Evolutionary conservation across 2,888 invertebrate species (phyloP).

Genomic region (Electrophaes corylata): DNA sequence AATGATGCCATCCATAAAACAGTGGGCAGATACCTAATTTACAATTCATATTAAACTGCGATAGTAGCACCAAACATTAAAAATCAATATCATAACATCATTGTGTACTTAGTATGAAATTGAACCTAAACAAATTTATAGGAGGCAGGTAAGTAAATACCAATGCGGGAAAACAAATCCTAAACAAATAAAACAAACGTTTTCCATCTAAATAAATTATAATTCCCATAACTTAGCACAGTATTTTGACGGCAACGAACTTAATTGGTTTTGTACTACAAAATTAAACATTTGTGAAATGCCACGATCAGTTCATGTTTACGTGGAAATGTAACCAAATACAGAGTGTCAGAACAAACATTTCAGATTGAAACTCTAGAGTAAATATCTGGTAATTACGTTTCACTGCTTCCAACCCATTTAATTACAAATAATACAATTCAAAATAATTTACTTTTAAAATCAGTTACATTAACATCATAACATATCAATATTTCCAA

Average conservation of each 20-base stretch:
- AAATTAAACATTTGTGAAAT: slow-evolving; percentile 48
- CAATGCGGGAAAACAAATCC: slow-evolving; percentile 1
- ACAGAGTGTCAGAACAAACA: slow-evolving; percentile 36
- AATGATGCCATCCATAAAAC: slow-evolving; percentile 17
- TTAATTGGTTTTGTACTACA: slow-evolving; percentile 64
- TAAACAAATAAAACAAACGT: slow-evolving; percentile 57
- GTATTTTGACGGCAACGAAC: slow-evolving; percentile 59
- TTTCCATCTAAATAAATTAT: slow-evolving; percentile 64
- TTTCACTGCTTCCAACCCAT: slow-evolving; percentile 1
- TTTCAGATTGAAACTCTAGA: slow-evolving; percentile 31
- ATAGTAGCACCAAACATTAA: slow-evolving; percentile 21
- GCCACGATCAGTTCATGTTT: slow-evolving; percentile 35
- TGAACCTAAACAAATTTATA: background rate
- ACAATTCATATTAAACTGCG: slow-evolving; percentile 23
- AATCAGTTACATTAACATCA: background rate
- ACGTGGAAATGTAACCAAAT: slow-evolving; percentile 30
- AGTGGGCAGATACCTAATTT: slow-evolving; percentile 15
- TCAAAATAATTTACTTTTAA: background rate
- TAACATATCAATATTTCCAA: background rate
- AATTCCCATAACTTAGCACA: slow-evolving; percentile 59
- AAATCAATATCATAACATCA: background rate
- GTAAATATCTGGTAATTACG: slow-evolving; percentile 10
- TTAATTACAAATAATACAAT: background rate
- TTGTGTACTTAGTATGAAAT: background rate
- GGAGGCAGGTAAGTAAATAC: background rate